Evolutionary conservation across 30 jellyfish, hydroid and myxozoan genomes (phyloP), one percentile per base, ranked within the genome.

Genomic region (Hydractinia symbiolongicarpus): DNA sequence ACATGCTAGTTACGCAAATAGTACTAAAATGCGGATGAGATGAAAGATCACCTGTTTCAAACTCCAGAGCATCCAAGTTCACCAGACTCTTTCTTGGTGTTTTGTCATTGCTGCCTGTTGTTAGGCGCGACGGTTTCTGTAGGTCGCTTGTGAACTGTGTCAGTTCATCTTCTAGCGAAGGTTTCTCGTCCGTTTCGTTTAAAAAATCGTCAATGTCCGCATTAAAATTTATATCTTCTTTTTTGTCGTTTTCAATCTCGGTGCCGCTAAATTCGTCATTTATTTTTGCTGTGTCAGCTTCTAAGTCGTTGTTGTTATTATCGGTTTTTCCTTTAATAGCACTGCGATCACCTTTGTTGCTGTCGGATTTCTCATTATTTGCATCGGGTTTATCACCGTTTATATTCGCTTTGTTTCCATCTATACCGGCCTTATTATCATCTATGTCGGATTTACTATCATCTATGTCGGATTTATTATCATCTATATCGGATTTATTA

Each of bases 101-200:
- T 44, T 64, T 64, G 9, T 64, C 74, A 64, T 64, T 6, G 19
- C 40, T 51, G 7, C 4, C 74, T n/a, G 52, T 64, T 6, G 40
- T n/a, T 13, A 64, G 40, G 17, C 40, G 9, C 7, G 74, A 64
- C 9, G 74, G 74, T 6, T 64, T 64, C 40, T 64, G 74, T 7
- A 64, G 19, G 16, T 64, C 74, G 19, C 40, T 64, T 64, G 74
- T 64, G 2, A 64, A 64, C 17, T 64, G 74, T 64, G 74, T 64
- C 74, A 64, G 74, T 64, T 64, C 74, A 6, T 64, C 74, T 13
- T 64, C 74, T 0, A 64, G 16, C 8, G 74, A 58, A 16, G 69
- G 40, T 44, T 6, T 13, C 17, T 64, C 40, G 40, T 64, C 74
- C 17, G 74, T 64, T 13, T 64, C 74, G 0, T 64, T 64, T 13